Conservation (phyloP, 2,113 vertebrate species). For the Seriola aureovittata region DNA sequence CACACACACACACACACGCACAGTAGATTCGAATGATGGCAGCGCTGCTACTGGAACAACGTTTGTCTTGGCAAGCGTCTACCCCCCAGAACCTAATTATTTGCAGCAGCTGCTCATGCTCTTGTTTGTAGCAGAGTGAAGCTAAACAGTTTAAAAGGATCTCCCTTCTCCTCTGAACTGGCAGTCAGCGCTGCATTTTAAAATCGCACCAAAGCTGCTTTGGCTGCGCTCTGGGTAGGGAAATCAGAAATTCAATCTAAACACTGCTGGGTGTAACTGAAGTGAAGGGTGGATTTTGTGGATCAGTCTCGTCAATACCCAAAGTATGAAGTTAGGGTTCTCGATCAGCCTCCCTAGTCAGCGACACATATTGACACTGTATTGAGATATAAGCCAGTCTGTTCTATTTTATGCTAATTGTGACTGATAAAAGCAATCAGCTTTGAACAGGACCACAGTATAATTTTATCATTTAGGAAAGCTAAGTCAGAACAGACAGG, state of each 20-base stretch:
- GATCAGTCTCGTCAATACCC: slow-evolving; percentile 32
- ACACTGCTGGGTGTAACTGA: slow-evolving; percentile 27
- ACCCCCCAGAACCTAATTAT: slow-evolving; percentile 77
- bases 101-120: slow-evolving; percentile 81
- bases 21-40: slow-evolving; percentile 65
- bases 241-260: slow-evolving; percentile 62
- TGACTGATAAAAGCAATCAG: slow-evolving; percentile 35
- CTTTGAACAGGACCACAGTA: slow-evolving; percentile 44
- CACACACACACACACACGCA: slow-evolving; percentile 23
- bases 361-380: slow-evolving; percentile 15
- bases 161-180: slow-evolving; percentile 57
- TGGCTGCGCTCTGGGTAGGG: slow-evolving; percentile 25
- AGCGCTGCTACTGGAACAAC: slow-evolving; percentile 81
- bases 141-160: slow-evolving; percentile 76
- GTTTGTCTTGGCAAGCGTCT: slow-evolving; percentile 81
- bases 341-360: slow-evolving; percentile 6
- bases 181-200: slow-evolving; percentile 37
- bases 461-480: slow-evolving; percentile 51
- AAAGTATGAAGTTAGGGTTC: slow-evolving; percentile 25
- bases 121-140: slow-evolving; percentile 79
- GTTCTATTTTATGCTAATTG: slow-evolving; percentile 38
- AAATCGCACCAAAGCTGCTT: slow-evolving; percentile 52
- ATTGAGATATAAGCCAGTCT: slow-evolving; percentile 46
- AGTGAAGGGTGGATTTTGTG: slow-evolving; percentile 49
- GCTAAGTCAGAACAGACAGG: slow-evolving; percentile 20